A percentile compares a stretch with the other conserved stretches of the same genome.
phyloP scores from a whole-genome alignment of 37 sponge, comb jelly and placozoan genomes.

The Tethya wilhelma region DNA sequence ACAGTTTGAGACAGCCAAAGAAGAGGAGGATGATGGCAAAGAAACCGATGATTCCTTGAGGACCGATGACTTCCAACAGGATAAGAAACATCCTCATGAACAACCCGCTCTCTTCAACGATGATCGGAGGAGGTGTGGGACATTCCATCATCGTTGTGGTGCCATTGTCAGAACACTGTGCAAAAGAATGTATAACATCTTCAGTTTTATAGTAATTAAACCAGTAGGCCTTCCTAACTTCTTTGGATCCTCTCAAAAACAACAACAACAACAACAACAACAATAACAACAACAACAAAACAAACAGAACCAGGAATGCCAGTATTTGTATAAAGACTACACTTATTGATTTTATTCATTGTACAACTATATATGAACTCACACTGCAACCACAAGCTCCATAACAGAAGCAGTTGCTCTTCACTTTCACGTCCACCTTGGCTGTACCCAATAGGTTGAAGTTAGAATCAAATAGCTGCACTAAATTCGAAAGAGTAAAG shows the following conservation, averaged over 20 bases:
- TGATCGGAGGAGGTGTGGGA: slow-evolving; percentile 51
- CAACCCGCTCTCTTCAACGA: slow-evolving; percentile 6
- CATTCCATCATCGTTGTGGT: slow-evolving; percentile 4
- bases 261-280: neutral
- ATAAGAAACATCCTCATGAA: slow-evolving; percentile 26
- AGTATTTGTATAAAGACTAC: neutral
- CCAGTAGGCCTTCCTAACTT: neutral
- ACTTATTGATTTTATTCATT: neutral
- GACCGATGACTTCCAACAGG: slow-evolving; percentile 55
- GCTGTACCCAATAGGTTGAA: slow-evolving; percentile 69
- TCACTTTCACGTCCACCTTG: slow-evolving; percentile 56
- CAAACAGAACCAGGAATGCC: neutral
- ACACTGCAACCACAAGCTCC: slow-evolving; percentile 83
- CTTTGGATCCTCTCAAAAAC: neutral
- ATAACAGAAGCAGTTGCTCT: slow-evolving; percentile 76
- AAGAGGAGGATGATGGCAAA: slow-evolving; percentile 57
- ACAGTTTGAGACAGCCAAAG: slow-evolving; percentile 69
- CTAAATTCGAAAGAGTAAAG: slow-evolving; percentile 22
- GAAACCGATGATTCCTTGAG: slow-evolving; percentile 61
- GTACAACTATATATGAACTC: slow-evolving; percentile 6
- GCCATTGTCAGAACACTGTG: slow-evolving; percentile 18
- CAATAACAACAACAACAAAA: neutral
- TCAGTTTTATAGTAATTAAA: too few relatives aligned
- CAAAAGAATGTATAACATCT: neutral
- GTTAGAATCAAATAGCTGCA: slow-evolving; percentile 70